phyloP scores from a whole-genome alignment of 2,888 invertebrate species.

The Ernsta delagoae region DNA sequence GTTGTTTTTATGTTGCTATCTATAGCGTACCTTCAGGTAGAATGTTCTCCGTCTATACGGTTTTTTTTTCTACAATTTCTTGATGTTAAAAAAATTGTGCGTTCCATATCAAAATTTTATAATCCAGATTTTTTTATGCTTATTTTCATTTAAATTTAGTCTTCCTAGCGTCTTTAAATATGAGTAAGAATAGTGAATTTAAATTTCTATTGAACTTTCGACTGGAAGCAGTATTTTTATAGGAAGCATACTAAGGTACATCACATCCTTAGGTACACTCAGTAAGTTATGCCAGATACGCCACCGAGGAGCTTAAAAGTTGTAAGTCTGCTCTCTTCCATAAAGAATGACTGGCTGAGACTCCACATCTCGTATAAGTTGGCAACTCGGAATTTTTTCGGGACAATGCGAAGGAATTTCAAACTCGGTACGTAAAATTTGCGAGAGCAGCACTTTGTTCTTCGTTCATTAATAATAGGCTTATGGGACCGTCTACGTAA shows the following conservation, averaged over 20 bases:
- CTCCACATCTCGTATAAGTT: conserved; percentile 8
- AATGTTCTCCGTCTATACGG: too few relatives aligned
- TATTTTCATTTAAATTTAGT: too few relatives aligned
- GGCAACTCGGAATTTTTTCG: conserved; percentile 21
- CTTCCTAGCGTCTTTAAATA: too few relatives aligned
- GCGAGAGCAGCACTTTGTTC: conserved; percentile 23
- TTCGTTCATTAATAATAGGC: conserved; percentile 18
- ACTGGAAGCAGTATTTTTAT: conserved; percentile 3
- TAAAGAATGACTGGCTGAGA: conserved; percentile 30
- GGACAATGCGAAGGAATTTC: conserved; percentile 27
- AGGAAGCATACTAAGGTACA: conserved; percentile 41
- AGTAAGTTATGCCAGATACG: conserved; percentile 47
- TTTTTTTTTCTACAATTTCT: too few relatives aligned
- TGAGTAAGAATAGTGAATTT: too few relatives aligned
- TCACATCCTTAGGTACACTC: conserved; percentile 30
- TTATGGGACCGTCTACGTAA: conserved; percentile 4
- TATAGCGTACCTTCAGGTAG: too few relatives aligned
- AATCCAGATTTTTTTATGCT: too few relatives aligned
- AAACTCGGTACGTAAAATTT: conserved; percentile 13
- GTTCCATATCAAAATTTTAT: too few relatives aligned
- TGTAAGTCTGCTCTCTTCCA: conserved; percentile 35
- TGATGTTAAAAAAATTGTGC: too few relatives aligned
- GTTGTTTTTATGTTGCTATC: too few relatives aligned
- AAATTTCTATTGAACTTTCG: not conserved
- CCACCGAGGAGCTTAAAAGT: conserved; percentile 44